Conservation (phyloP, 2,113 vertebrate species). For the Trogon melanurus region DNA sequence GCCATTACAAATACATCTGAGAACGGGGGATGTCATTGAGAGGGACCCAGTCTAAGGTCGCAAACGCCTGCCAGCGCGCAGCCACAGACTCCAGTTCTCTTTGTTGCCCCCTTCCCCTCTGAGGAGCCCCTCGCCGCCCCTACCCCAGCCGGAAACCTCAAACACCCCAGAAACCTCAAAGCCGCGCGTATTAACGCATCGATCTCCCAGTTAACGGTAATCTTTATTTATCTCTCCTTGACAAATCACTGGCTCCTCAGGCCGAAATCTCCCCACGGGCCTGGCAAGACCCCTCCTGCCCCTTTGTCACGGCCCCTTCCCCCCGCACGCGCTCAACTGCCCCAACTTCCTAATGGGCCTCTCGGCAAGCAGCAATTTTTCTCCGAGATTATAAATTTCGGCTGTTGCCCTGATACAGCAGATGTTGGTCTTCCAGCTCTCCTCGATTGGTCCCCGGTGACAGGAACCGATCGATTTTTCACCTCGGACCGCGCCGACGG, state of each 20-base stretch:
- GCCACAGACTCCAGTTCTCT: neutral
- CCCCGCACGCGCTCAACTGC: conserved; percentile 8
- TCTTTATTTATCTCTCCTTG: neutral
- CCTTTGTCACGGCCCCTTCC: conserved; percentile 15
- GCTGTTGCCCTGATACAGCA: conserved; percentile 58
- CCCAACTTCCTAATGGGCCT: conserved; percentile 54
- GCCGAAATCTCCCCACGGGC: fast-evolving
- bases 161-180: neutral
- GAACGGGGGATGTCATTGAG: fast-evolving
- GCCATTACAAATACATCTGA: fast-evolving
- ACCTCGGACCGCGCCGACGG: conserved; percentile 25
- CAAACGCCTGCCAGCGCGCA: fast-evolving
- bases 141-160: neutral
- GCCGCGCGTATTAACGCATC: neutral
- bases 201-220: conserved; percentile 49
- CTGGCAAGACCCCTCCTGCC: neutral
- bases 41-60: neutral
- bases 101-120: neutral
- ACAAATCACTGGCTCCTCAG: neutral
- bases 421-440: conserved; percentile 69
- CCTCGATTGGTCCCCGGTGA: conserved; percentile 78
- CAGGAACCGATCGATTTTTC: conserved; percentile 73
- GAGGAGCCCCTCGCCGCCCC: neutral
- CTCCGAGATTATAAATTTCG: conserved; percentile 71
- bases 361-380: conserved; percentile 62